Base-by-base conservation (phyloP, 2,888 invertebrate species). In the Megaustenia siamemsis region DNA sequence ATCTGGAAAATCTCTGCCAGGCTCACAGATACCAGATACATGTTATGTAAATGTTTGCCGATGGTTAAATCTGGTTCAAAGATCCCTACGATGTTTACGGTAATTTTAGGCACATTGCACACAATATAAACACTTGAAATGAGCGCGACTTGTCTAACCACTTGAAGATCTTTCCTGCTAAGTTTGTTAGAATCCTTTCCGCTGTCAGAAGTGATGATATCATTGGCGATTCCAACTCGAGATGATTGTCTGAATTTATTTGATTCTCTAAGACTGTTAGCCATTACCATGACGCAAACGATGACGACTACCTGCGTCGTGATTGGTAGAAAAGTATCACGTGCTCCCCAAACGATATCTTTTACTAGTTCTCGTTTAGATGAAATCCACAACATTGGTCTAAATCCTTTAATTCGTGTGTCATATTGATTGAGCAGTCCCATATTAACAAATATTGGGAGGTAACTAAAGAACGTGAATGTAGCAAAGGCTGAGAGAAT, bases 21-120 rank as follows among this genome's bases (percentile, higher is more conserved):
- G 32, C 45, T 60, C 35, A 73, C 53, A 35, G 53, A 24, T 12
- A 56, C 66, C 45, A 63, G 35, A 78, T 69, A 66, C 35, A 78
- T 24, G 60, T 83, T 83, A n/a, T 69, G 53, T 12, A 69, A 56
- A 4, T 49, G 68, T 28, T 43, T 60, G 43, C 56, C 40, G 21
- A 83, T n/a, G 4, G 49, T 56, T 35, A 83, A 53, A 15, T 71
- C 78, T 4, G 77, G 56, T 28, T 56, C 78, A 10, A 78, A 12
- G 12, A 69, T 38, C 6, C 40, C 56, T 10, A 63, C 35, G 21
- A 60, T 53, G 69, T 49, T 78, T 5, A 77, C 24, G 5, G 53
- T 35, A n/a, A 83, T 53, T 68, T 78, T 69, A 12, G 83, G 83
- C 21, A 71, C 43, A 40, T 77, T 78, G 32, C 78, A 83, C 3